Conservation (phyloP, 1,140 invertebrate genomes). For the Orius insidiosus region DNA sequence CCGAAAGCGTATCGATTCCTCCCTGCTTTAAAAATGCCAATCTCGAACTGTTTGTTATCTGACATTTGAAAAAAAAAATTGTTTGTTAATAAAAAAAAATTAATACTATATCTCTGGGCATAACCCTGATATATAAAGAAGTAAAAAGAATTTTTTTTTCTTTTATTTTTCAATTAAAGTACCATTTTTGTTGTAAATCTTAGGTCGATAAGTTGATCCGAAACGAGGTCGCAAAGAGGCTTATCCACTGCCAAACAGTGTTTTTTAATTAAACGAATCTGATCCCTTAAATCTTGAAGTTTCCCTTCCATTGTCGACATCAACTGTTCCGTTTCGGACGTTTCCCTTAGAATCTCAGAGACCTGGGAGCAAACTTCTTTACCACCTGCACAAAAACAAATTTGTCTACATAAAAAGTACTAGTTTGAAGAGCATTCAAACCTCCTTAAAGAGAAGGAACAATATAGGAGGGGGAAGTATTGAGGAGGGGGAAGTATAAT, state of each 20-base stretch:
- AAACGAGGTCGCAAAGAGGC: constrained; percentile 44
- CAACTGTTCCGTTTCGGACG: constrained; percentile 14
- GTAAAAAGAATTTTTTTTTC: not conserved
- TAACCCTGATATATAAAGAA: no score
- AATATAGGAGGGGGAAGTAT: no score
- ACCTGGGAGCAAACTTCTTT: constrained; percentile 31
- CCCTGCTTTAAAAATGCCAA: constrained; percentile 16
- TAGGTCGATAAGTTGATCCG: constrained; percentile 36
- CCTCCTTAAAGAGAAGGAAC: no score
- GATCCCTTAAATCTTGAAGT: constrained; percentile 32
- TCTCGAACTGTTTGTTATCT: constrained; percentile 16
- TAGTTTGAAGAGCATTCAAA: no score
- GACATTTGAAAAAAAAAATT: constrained; percentile 22
- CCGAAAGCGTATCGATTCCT: constrained; percentile 17
- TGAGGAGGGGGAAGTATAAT: no score
- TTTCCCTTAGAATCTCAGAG: constrained; percentile 32
- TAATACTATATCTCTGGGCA: not conserved
- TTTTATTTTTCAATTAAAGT: constrained; percentile 12
- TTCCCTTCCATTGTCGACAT: constrained; percentile 18
- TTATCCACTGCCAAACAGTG: constrained; percentile 38
- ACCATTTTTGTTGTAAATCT: constrained; percentile 28
- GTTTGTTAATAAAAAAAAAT: constrained; percentile 1
- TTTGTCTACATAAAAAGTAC: no score
- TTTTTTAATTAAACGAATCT: constrained; percentile 36
- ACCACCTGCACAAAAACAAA: constrained; percentile 13